Base-by-base conservation (phyloP, 1,140 invertebrate species). In the Lordiphosa stackelbergi region DNA sequence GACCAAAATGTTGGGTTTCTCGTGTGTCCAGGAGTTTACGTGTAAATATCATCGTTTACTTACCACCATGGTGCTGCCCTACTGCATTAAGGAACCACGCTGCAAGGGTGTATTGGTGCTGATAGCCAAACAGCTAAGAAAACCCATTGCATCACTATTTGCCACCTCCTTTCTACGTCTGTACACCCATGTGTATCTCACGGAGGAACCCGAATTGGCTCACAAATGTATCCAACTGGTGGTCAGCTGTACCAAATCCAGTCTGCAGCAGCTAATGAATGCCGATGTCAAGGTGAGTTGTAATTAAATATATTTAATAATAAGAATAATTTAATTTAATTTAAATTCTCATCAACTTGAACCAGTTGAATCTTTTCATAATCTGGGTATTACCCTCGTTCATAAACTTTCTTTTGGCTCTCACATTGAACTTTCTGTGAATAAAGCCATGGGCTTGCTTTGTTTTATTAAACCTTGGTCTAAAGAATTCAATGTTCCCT, bases 131-230 rank as follows among this genome's bases (percentile, higher is more conserved):
- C 70, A 85, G 10, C 22, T 91, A 11, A 89, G 90, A 38, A 89
- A 90, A 53, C 89, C 91, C 1, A 88, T 91, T 35, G 87, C 89
- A 2, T 89, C 90, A n/a, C 88, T 93, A 11, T 87, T 93, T 12
- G 87, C 88, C 9, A 89, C 90, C 22, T 90, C 91, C 34, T 93
- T 93, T 69, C 88, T 92, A 7, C 89, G 91, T 40, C 90, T 93
- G 6, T 93, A 93, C 61, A 88, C 92, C 0, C 89, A 93, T 60
- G 85, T 93, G 3, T 91, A 91, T 69, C 86, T 93, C 22, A 90
- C 90, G n/a, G 90, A 92, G 73, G 66, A 86, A 2, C 88, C 89
- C 3, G 89, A 90, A 35, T 72, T 90, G 22, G 88, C 88, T n/a
- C 89, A 90, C 43, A 88, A 90, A 53, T 92, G 91, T 58, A 90